phyloP scores from a whole-genome alignment of 2,888 invertebrate species.

The Eupithecia subfuscata region DNA sequence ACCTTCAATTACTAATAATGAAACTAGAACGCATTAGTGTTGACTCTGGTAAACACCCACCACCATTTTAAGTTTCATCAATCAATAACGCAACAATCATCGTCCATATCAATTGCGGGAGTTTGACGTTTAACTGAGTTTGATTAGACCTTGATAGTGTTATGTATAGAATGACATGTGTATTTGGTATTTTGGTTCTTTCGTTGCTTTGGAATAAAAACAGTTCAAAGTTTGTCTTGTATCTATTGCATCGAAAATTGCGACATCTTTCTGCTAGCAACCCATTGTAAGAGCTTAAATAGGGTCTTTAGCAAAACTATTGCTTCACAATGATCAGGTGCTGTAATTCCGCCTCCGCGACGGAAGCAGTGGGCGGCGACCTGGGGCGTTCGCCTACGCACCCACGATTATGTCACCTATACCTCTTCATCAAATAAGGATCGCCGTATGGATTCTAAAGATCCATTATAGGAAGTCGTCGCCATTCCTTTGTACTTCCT shows the following conservation, averaged over 20 bases:
- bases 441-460: constrained; percentile 61
- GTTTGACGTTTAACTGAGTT: constrained; percentile 33
- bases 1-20: constrained; percentile 45
- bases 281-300: constrained; percentile 38
- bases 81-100: constrained; percentile 58
- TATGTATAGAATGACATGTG: background rate
- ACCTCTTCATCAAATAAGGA: constrained; percentile 73
- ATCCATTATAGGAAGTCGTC: constrained; percentile 50
- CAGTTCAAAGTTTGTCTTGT: background rate
- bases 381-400: constrained; percentile 71
- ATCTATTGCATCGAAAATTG: constrained; percentile 9
- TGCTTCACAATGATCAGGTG: constrained; percentile 75
- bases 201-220: background rate
- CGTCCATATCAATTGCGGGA: constrained; percentile 50
- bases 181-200: background rate
- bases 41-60: constrained; percentile 58
- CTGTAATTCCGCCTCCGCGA: constrained; percentile 71
- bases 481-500: constrained; percentile 45
- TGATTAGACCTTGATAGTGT: constrained; percentile 39
- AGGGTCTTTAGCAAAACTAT: constrained; percentile 50
- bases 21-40: constrained; percentile 58
- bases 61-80: constrained; percentile 53
- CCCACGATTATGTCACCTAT: constrained; percentile 75
- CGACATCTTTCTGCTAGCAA: constrained; percentile 18
- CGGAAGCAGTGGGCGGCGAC: constrained; percentile 80